Evolutionary conservation across 1,140 invertebrate genomes (phyloP).

Genomic region (Drosophila truncata): DNA sequence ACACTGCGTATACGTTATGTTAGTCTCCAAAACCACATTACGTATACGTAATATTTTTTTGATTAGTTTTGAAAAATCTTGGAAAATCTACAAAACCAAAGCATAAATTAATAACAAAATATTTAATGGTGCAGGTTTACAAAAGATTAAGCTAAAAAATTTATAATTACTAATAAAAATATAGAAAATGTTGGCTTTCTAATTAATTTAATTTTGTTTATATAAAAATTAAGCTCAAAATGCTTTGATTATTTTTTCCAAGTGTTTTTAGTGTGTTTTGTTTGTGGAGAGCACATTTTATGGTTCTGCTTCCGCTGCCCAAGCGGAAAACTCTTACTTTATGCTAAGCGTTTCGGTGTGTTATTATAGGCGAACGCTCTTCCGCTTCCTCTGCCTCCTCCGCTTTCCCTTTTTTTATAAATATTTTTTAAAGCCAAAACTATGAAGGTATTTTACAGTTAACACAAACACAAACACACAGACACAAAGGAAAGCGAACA

Average conservation of each 20-base stretch:
- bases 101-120: neutral
- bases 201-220: neutral
- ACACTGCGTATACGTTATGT: constrained; percentile 4
- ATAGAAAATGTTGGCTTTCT: fast-evolving
- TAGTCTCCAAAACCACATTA: neutral
- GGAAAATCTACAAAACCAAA: neutral
- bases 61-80: neutral
- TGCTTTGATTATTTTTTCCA: neutral
- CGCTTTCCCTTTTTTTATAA: constrained; percentile 13
- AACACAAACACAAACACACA: constrained; percentile 20
- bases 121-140: neutral
- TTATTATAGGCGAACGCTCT: constrained; percentile 55
- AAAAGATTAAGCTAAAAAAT: neutral
- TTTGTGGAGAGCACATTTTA: constrained; percentile 69
- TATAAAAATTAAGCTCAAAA: neutral
- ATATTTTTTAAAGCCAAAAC: constrained; percentile 45
- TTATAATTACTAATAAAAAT: neutral
- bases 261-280: constrained; percentile 24
- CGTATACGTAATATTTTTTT: neutral
- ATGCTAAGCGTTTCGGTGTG: constrained; percentile 62
- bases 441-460: constrained; percentile 31
- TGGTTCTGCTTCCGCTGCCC: constrained; percentile 72
- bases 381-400: constrained; percentile 23
- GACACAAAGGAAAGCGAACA: constrained; percentile 23
- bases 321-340: constrained; percentile 77